A percentile compares a stretch with the other conserved stretches of the same genome.
These are phyloP conservation scores for Conops quadrifasciatus DNA, from an alignment of 2,888 invertebrate species.

Conservation along the genomic window DNA sequence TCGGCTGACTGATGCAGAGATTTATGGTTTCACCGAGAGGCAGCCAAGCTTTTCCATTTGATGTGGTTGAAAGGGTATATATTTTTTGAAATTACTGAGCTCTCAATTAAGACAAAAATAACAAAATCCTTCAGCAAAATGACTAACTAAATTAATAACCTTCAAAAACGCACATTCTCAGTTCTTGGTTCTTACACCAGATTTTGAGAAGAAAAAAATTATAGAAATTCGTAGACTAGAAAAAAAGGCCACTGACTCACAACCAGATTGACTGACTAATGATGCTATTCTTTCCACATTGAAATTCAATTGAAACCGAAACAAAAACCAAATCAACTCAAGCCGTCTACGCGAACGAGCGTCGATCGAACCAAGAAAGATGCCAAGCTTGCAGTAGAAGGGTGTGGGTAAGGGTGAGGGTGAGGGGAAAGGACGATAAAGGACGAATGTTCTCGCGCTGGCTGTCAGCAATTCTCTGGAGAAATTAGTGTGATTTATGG, in stretches of 20 bases:
- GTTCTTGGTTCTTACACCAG: no score
- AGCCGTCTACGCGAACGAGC: background rate
- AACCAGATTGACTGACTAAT: background rate
- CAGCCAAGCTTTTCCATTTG: no score
- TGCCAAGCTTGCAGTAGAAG: background rate
- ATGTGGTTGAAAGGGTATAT: no score
- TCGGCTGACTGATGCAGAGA: no score
- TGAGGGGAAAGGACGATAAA: background rate
- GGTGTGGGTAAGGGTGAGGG: background rate
- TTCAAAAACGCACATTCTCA: no score
- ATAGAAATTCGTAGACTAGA: background rate
- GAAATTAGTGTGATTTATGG: constrained; percentile 51
- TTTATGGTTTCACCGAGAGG: no score
- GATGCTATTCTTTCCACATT: constrained; percentile 33
- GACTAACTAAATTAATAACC: no score
- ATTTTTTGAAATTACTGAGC: no score
- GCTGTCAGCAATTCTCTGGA: constrained; percentile 38
- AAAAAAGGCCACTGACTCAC: background rate
- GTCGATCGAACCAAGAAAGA: background rate
- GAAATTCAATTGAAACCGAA: constrained; percentile 31
- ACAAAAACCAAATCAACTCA: constrained; percentile 25
- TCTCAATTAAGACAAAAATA: no score
- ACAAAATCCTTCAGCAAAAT: no score
- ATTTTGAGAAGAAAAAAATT: background rate
- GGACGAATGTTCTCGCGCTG: constrained; percentile 1